Conservation (phyloP, 2,797 vertebrate species). For the Anableps anableps region DNA sequence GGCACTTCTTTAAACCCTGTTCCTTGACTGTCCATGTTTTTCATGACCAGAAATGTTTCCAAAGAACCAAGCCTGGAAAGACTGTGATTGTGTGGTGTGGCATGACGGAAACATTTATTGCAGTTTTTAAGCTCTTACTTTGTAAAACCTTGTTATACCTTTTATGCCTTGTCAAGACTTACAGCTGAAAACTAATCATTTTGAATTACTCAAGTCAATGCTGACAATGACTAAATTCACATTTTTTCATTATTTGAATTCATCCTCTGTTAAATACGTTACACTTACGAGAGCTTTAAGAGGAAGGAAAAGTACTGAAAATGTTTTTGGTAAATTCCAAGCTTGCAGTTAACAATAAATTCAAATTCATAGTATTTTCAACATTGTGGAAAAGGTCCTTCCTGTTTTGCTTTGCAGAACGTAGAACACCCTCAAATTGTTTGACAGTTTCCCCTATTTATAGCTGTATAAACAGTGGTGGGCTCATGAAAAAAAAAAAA, state of each 20-base stretch:
- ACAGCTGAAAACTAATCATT: neutral
- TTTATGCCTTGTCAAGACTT: neutral
- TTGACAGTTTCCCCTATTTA: constrained; percentile 4
- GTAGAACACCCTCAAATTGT: neutral
- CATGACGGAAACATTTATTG: no score
- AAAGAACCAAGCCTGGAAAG: neutral
- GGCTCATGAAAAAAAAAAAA: neutral
- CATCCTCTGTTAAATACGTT: neutral
- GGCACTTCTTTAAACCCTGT: neutral
- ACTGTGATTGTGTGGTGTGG: no score
- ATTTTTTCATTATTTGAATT: neutral
- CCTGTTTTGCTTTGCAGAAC: constrained; percentile 13
- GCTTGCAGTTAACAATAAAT: neutral
- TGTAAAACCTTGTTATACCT: neutral
- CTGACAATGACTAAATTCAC: neutral
- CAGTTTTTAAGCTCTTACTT: neutral
- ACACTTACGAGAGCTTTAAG: neutral
- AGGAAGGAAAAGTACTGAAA: neutral
- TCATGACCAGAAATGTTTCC: neutral
- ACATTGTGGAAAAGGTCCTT: neutral
- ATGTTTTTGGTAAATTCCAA: neutral
- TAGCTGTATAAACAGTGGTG: constrained; percentile 1
- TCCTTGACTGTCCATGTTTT: neutral
- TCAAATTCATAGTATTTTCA: neutral
- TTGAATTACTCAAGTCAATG: neutral